Conservation (phyloP, 2,888 invertebrate genomes). For the Torymus texanus region DNA sequence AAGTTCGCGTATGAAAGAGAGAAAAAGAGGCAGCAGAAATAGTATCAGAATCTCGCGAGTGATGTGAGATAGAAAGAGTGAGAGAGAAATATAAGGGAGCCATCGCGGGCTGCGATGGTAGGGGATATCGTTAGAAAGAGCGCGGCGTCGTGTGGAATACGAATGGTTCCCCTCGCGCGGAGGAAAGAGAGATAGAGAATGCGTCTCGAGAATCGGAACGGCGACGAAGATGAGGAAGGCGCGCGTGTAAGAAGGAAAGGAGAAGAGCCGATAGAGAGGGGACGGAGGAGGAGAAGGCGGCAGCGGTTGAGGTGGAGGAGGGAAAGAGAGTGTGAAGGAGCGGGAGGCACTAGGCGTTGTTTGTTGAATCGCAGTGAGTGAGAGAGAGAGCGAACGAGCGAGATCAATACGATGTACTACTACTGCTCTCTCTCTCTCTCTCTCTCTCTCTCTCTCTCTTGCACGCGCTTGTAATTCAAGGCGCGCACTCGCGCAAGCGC, state of each 20-base stretch:
- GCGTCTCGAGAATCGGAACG: not conserved
- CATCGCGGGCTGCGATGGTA: not conserved
- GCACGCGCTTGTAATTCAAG: constrained; percentile 35
- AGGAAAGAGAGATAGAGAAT: constrained; percentile 7
- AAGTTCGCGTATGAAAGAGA: too few species aligned
- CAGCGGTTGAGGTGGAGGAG: constrained; percentile 3
- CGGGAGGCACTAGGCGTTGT: constrained; percentile 70
- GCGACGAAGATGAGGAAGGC: not conserved
- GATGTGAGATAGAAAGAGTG: not conserved
- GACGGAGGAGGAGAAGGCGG: not conserved
- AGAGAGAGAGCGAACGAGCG: not conserved
- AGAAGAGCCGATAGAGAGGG: constrained; percentile 5
- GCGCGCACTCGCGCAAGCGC: constrained; percentile 20
- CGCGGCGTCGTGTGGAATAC: constrained; percentile 24
- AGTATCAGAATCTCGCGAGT: not conserved
- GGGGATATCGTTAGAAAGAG: constrained; percentile 3
- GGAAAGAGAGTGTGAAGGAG: constrained; percentile 58
- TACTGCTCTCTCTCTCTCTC: constrained; percentile 19
- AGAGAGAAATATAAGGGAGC: constrained; percentile 8
- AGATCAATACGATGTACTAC: constrained; percentile 71
- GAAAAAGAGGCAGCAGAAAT: too few species aligned
- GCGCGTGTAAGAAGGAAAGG: not conserved
- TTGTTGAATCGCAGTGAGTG: constrained; percentile 68
- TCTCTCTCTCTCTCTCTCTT: constrained; percentile 59
- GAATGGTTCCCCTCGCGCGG: constrained; percentile 14